These are phyloP conservation scores for Campoletis sonorensis DNA, from an alignment of 1,140 invertebrate species.

Conservation along the genomic window DNA sequence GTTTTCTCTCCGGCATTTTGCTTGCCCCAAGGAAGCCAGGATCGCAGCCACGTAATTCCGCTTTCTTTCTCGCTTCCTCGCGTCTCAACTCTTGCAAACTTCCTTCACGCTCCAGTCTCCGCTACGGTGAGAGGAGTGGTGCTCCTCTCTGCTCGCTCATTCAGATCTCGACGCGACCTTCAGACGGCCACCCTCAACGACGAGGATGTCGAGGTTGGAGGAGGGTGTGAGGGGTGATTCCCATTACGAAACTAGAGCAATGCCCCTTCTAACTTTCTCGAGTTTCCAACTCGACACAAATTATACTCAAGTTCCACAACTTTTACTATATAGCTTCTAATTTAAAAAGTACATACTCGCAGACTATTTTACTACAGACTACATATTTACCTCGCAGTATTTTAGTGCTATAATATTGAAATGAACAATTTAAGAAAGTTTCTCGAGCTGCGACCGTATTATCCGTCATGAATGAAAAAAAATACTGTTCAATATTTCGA, in stretches of 20 bases:
- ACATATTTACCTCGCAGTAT: too few species aligned
- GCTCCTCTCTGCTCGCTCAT: conserved; percentile 47
- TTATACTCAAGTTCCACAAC: conserved; percentile 5
- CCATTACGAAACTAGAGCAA: conserved; percentile 45
- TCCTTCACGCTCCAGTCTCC: conserved; percentile 40
- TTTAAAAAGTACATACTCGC: conserved; percentile 1
- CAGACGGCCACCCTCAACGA: conserved; percentile 46
- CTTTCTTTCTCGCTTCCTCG: conserved; percentile 38
- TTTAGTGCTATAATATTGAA: too few species aligned
- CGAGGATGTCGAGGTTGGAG: neutral
- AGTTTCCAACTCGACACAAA: conserved; percentile 36
- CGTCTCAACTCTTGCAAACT: conserved; percentile 40
- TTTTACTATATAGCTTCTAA: neutral
- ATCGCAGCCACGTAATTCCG: conserved; percentile 45
- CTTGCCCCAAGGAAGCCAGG: conserved; percentile 34
- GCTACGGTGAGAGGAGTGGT: conserved; percentile 12
- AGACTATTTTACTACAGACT: neutral
- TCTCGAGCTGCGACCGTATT: too few species aligned
- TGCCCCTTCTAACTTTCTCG: conserved; percentile 32
- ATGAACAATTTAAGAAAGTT: too few species aligned
- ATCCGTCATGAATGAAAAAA: too few species aligned
- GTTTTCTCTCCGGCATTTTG: conserved; percentile 37
- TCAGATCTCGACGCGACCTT: conserved; percentile 45
- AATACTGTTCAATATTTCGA: too few species aligned
- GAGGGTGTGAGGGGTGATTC: conserved; percentile 37